Percentiles rank a stretch among this genome's conserved stretches.
Evolutionary conservation across 2,797 vertebrate genomes (phyloP).

Genomic region (Spondyliosoma cantharus): DNA sequence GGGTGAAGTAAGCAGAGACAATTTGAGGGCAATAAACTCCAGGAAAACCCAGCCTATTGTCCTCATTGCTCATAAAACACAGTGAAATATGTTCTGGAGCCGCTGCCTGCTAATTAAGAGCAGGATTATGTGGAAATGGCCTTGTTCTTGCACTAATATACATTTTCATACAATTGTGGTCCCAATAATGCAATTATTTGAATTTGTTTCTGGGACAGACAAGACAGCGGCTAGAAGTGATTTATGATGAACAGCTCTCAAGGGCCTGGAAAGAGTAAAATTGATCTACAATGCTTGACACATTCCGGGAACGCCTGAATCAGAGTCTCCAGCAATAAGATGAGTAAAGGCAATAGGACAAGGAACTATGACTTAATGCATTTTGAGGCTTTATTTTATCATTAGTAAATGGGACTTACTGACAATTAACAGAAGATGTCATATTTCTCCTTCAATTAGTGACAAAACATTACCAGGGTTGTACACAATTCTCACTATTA

Average conservation of each 20-base stretch:
- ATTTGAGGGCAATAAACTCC: constrained; percentile 21
- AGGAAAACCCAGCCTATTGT: constrained; percentile 24
- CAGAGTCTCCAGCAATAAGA: background rate
- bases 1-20: constrained; percentile 12
- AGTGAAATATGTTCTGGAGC: background rate
- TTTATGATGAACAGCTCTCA: background rate
- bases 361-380: background rate
- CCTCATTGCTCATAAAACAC: constrained; percentile 12
- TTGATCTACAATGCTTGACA: background rate
- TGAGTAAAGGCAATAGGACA: background rate
- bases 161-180: background rate
- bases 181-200: background rate
- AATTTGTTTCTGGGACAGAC: background rate
- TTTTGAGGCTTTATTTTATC: background rate
- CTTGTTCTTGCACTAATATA: background rate
- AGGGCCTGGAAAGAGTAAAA: constrained; percentile 1
- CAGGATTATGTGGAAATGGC: background rate
- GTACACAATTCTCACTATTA: background rate
- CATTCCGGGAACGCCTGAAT: background rate
- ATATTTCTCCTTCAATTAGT: background rate
- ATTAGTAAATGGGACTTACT: background rate
- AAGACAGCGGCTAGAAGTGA: background rate
- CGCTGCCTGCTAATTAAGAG: background rate
- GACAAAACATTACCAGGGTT: background rate
- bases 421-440: background rate